These are phyloP conservation scores for Amazona vittata DNA, from an alignment of 2,113 vertebrate species.

Conservation along the genomic window DNA sequence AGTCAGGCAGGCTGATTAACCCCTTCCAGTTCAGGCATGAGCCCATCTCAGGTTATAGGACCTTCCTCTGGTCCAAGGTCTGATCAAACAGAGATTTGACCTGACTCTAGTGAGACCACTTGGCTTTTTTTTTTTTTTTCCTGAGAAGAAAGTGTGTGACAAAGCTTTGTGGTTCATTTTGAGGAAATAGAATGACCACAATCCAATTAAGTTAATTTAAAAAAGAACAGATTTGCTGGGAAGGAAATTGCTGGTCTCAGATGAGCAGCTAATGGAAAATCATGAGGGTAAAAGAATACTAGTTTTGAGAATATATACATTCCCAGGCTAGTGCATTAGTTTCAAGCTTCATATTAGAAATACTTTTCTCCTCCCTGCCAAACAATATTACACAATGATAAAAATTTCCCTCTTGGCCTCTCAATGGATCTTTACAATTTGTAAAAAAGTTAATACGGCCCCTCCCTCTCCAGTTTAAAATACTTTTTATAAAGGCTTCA, in stretches of 20 bases:
- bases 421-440: background rate
- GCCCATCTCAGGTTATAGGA: background rate
- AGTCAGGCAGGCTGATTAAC: background rate
- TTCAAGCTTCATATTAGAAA: background rate
- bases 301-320: background rate
- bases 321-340: background rate
- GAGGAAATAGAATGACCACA: background rate
- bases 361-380: background rate
- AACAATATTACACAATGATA: background rate
- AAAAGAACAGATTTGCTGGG: background rate
- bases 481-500: background rate
- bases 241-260: background rate
- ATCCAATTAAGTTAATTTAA: background rate
- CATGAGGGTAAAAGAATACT: background rate
- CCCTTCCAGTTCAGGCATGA: accelerated
- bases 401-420: background rate
- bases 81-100: background rate
- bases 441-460: background rate
- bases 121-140: background rate
- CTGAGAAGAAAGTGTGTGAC: background rate
- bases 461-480: background rate
- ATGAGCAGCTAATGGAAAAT: background rate
- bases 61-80: background rate
- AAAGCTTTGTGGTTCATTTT: background rate
- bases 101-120: background rate